Percentiles rank a stretch among this genome's conserved stretches.
phyloP scores from a whole-genome alignment of 2,888 invertebrate genomes.

The Volucella bombylans region DNA sequence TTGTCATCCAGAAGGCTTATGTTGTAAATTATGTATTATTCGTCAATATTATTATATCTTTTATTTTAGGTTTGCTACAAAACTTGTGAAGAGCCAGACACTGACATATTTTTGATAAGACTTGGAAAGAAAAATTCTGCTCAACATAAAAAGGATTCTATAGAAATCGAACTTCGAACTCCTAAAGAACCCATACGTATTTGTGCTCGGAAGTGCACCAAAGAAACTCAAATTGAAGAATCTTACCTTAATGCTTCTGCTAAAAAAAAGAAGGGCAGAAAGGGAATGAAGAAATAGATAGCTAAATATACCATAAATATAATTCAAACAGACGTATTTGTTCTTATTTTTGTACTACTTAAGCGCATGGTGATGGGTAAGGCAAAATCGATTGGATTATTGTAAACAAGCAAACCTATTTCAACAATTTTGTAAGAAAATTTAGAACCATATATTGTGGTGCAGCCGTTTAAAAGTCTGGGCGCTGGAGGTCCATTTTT shows the following conservation, averaged over 20 bases:
- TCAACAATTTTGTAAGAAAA: too few species aligned
- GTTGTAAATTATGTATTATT: too few species aligned
- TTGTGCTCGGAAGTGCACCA: conserved; percentile 85
- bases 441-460: too few species aligned
- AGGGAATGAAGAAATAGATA: conserved; percentile 65
- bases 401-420: too few species aligned
- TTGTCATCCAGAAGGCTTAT: too few species aligned
- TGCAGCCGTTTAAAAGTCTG: too few species aligned
- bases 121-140: conserved; percentile 90
- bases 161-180: conserved; percentile 89
- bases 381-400: too few species aligned
- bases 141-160: conserved; percentile 86
- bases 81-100: conserved; percentile 85
- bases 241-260: conserved; percentile 77
- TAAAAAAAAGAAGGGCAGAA: conserved; percentile 57
- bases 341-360: too few species aligned
- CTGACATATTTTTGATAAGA: conserved; percentile 88
- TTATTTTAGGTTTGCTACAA: conserved; percentile 80
- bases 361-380: too few species aligned
- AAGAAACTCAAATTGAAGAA: conserved; percentile 87
- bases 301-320: too few species aligned
- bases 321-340: too few species aligned
- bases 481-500: too few species aligned
- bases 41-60: conserved; percentile 5
- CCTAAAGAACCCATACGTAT: conserved; percentile 86